Percentiles rank a stretch among this genome's conserved stretches.
Evolutionary conservation across 2,797 vertebrate species (phyloP).

Genomic region (Channa striata): DNA sequence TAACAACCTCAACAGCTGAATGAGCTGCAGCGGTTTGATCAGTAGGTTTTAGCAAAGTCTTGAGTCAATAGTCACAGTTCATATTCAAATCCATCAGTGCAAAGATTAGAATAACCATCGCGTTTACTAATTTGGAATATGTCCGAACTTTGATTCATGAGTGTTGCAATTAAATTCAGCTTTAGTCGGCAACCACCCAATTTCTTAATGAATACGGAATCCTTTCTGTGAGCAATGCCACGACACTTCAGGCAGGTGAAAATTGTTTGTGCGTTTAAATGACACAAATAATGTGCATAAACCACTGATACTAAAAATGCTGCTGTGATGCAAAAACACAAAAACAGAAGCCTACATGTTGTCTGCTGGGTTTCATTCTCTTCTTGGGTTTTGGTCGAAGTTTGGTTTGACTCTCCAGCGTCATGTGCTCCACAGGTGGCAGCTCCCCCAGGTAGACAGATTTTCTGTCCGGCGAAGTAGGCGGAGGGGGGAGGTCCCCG

Average conservation of each 20-base stretch:
- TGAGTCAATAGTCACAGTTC: not conserved
- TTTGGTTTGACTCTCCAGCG: constrained; percentile 93
- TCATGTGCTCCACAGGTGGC: constrained; percentile 86
- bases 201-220: no score
- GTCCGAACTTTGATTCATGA: no score
- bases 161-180: no score
- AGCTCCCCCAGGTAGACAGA: constrained; percentile 85
- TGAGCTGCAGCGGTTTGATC: not conserved
- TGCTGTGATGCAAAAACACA: not conserved
- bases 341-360: constrained; percentile 79
- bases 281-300: not conserved
- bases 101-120: no score
- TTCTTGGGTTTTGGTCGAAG: constrained; percentile 90
- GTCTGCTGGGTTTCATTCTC: constrained; percentile 88
- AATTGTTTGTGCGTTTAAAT: no score
- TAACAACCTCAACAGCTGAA: not conserved
- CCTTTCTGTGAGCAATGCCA: no score
- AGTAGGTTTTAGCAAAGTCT: no score
- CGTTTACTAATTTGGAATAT: no score
- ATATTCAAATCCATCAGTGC: not conserved
- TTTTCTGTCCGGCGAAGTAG: constrained; percentile 70
- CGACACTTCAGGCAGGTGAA: no score
- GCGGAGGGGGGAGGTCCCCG: constrained; percentile 84
- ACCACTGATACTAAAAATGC: not conserved
- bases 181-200: no score